Percentiles rank a stretch among this genome's conserved stretches.
phyloP scores from a whole-genome alignment of 2,797 vertebrate genomes.

The Lateolabrax maculatus region DNA sequence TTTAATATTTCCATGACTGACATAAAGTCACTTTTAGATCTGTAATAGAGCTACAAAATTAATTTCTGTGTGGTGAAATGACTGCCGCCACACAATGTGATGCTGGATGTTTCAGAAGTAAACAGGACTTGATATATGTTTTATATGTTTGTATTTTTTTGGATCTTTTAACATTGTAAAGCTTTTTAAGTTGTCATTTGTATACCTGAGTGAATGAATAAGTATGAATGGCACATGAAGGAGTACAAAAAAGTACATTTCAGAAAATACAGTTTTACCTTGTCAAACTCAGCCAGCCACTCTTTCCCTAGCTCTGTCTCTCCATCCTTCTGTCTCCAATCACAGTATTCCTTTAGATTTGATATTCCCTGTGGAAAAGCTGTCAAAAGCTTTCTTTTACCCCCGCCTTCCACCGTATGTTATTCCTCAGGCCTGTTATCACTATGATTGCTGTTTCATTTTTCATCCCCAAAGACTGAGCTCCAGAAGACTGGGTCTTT shows the following conservation, averaged over 20 bases:
- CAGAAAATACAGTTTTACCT: constrained; percentile 13
- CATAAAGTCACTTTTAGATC: constrained; percentile 18
- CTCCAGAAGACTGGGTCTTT: constrained; percentile 28
- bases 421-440: constrained; percentile 62
- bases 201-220: constrained; percentile 1
- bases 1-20: constrained; percentile 31
- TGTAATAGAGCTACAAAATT: not conserved
- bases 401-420: constrained; percentile 18
- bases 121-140: not conserved
- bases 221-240: not conserved
- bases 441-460: constrained; percentile 52
- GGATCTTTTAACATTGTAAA: no score
- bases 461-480: constrained; percentile 51
- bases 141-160: no score
- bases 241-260: constrained; percentile 23
- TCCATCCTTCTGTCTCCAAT: constrained; percentile 26
- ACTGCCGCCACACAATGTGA: not conserved
- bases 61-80: not conserved
- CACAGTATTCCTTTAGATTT: constrained; percentile 33
- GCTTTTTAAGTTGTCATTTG: not conserved
- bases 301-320: constrained; percentile 5
- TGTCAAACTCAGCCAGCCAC: constrained; percentile 15
- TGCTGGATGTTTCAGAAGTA: not conserved
- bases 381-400: constrained; percentile 49
- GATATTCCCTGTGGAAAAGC: constrained; percentile 50